Evolutionary conservation across 23 tunicate genomes (phyloP).

Genomic region (Pegea sp.): DNA sequence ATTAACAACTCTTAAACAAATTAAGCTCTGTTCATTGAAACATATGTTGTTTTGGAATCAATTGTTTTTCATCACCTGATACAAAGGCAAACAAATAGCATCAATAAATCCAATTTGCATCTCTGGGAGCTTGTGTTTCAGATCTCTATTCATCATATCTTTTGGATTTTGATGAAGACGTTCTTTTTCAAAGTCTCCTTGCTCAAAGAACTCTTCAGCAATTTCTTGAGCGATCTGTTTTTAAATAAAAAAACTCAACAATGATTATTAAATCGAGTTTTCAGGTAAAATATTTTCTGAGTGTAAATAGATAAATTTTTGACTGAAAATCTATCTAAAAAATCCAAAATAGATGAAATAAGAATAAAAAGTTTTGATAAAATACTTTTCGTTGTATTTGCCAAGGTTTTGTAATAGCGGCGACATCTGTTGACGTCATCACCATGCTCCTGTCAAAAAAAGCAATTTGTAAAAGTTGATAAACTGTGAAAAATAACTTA

Average conservation of each 20-base stretch:
- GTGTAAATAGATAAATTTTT: neutral
- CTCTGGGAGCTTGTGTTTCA: conserved; percentile 48
- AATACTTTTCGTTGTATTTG: conserved; percentile 56
- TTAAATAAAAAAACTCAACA: too few species aligned
- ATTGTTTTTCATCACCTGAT: conserved; percentile 29
- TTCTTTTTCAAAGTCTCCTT: conserved; percentile 73
- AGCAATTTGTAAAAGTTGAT: too few species aligned
- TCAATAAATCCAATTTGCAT: conserved; percentile 92
- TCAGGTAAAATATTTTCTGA: too few species aligned
- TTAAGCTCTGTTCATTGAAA: too few species aligned
- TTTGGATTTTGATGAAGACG: conserved; percentile 53
- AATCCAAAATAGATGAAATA: neutral
- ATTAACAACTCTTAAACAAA: too few species aligned
- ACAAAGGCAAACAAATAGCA: conserved; percentile 65
- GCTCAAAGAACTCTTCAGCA: conserved; percentile 88
- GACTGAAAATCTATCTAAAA: neutral
- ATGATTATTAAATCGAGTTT: too few species aligned
- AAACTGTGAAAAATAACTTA: too few species aligned
- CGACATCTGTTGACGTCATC: conserved; percentile 85
- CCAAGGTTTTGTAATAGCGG: conserved; percentile 94
- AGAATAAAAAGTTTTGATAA: too few species aligned
- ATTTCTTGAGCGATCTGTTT: conserved; percentile 69
- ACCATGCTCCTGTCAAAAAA: conserved; percentile 85
- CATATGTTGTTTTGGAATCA: too few species aligned
- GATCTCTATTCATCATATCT: conserved; percentile 77